Conservation (phyloP, 1,140 invertebrate species). For the Drosophila virilis region DNA sequence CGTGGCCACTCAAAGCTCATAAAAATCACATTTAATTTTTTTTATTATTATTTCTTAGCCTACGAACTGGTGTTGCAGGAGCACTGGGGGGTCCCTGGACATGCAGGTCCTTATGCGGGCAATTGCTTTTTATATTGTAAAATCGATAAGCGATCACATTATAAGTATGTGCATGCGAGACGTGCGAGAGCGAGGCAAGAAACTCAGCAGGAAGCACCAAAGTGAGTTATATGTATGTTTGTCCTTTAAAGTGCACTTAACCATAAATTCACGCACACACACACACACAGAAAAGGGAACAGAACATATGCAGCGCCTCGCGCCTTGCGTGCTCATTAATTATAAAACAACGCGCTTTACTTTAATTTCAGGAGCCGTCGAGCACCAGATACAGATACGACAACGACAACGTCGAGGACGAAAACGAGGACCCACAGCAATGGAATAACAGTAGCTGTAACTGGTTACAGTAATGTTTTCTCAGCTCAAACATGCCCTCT, state of each 20-base stretch:
- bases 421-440: constrained; percentile 17
- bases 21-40: constrained; percentile 76
- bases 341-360: constrained; percentile 78
- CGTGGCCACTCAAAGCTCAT: constrained; percentile 62
- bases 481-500: constrained; percentile 78
- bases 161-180: constrained; percentile 53
- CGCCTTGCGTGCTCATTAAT: constrained; percentile 78
- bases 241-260: constrained; percentile 83
- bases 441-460: constrained; percentile 34
- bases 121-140: constrained; percentile 83
- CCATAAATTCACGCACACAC: constrained; percentile 71
- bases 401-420: constrained; percentile 28
- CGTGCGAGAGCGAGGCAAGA: constrained; percentile 45
- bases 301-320: constrained; percentile 66
- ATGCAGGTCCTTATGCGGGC: constrained; percentile 63
- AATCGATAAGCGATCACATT: constrained; percentile 83
- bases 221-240: constrained; percentile 80
- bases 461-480: constrained; percentile 73
- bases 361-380: constrained; percentile 46
- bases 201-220: constrained; percentile 66
- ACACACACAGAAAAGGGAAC: constrained; percentile 8
- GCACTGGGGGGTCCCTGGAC: not conserved
- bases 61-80: not conserved
- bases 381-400: constrained; percentile 52
- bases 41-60: constrained; percentile 23